Percentiles rank a stretch among this genome's conserved stretches.
Conservation (phyloP, 2,113 vertebrate genomes). For the Pomatostomus ruficeps region DNA sequence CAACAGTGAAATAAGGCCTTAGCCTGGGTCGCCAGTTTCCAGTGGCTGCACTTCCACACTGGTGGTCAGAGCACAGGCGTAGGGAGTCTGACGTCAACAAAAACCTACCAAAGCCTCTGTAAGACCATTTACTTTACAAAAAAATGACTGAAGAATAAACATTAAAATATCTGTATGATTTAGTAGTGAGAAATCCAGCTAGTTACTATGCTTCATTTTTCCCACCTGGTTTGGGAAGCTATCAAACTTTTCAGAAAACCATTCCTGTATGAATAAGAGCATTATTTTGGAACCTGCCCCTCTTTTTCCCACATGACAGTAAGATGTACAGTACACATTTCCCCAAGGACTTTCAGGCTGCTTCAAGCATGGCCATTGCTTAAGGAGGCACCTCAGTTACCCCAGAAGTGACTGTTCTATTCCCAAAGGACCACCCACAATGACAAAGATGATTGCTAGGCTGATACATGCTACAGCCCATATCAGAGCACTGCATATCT, state of each 20-base stretch:
- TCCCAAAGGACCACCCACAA: not conserved
- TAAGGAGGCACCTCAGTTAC: not conserved
- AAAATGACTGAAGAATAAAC: not conserved
- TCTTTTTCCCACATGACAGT: not conserved
- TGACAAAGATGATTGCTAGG: not conserved
- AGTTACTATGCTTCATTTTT: not conserved
- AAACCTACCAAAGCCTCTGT: not conserved
- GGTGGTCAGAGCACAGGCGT: not conserved
- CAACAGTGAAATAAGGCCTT: not conserved
- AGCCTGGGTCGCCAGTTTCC: not conserved
- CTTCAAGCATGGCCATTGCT: not conserved
- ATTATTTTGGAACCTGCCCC: not conserved
- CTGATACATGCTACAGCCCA: not conserved
- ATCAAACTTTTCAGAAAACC: not conserved
- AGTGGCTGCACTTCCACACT: not conserved
- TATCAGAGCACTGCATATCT: not conserved
- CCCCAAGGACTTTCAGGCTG: not conserved
- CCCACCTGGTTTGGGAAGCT: not conserved
- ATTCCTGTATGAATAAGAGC: not conserved
- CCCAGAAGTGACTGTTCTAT: not conserved
- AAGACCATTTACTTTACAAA: not conserved
- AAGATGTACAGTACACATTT: fast-evolving
- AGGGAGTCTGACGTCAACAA: not conserved
- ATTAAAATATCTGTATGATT: not conserved
- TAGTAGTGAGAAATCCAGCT: not conserved